Base-by-base conservation (phyloP, 2,888 invertebrate species). In the Iphiclides podalirius region DNA sequence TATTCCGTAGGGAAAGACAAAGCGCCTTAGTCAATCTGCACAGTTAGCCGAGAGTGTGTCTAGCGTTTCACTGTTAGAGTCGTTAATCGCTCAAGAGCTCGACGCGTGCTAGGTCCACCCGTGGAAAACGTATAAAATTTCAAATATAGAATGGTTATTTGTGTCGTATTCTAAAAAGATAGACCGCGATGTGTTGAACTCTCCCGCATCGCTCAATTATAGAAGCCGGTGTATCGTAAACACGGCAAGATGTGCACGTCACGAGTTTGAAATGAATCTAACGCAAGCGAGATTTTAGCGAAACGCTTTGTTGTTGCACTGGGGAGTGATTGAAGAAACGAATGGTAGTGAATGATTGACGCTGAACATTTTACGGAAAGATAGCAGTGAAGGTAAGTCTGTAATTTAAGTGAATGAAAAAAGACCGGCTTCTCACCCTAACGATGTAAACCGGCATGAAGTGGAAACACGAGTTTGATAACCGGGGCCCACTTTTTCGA, bases 111-210 rank as follows among this genome's bases (percentile, higher is more conserved):
- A 75, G 74, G 67, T 64, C 71, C 78, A 77, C 72, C 78, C 72
- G 66, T 73, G 78, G 75, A 75, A 73, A 71, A 74, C 75, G 81
- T 84, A 82, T 83, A 83, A 81, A 85, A 82, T 79, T 82, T 74
- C 86, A 82, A 87, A 87, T 85, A 85, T 88, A 88, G 87, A 87
- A 86, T 77, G 86, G 28, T 86, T 88, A 88, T 88, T 88, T 86
- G 85, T 86, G 87, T 87, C 80, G 83, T 84, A 84, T 86, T 87
- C 87, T 87, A 88, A 87, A 88, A 88, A 87, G 87, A 87, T 88
- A 85, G 80, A 85, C 85, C 76, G 83, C 80, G 84, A 84, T 87
- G 84, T 84, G 83, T 84, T 83, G 80, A 86, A 81, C 85, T 87
- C 88, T 88, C 88, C 88, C 86, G 85, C 87, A 82, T 86, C 83